Conservation (phyloP, 2,888 invertebrate genomes). For the Stegana nigrithorax region DNA sequence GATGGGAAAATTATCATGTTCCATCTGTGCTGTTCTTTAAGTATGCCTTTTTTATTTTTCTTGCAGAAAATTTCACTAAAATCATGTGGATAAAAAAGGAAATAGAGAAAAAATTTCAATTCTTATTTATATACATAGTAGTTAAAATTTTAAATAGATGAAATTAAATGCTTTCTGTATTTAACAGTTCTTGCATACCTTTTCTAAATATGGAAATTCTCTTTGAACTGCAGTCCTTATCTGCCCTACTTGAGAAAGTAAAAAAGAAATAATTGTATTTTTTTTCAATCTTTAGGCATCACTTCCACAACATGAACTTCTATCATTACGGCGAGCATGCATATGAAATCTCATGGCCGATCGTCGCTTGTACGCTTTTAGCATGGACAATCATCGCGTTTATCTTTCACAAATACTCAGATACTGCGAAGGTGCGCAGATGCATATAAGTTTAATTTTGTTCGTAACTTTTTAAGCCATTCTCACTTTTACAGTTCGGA, state of each 20-base stretch:
- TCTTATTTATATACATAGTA: too few species aligned
- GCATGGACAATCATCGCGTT: slow-evolving; percentile 47
- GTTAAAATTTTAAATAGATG: too few species aligned
- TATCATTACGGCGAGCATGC: background rate
- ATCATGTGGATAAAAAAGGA: too few species aligned
- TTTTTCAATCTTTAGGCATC: slow-evolving; percentile 1
- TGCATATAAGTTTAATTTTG: background rate
- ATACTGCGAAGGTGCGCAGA: slow-evolving; percentile 42
- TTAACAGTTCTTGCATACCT: too few species aligned
- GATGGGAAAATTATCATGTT: slow-evolving; percentile 29
- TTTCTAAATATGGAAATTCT: too few species aligned
- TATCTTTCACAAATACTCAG: slow-evolving; percentile 48
- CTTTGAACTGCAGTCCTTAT: too few species aligned
- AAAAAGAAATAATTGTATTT: background rate
- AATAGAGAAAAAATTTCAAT: too few species aligned
- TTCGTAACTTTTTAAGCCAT: background rate
- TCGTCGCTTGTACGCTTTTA: slow-evolving; percentile 39
- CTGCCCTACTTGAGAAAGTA: too few species aligned
- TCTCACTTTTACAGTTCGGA: slow-evolving; percentile 48
- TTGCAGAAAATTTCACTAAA: background rate
- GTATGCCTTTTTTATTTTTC: slow-evolving; percentile 31
- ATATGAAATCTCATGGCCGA: slow-evolving; percentile 50
- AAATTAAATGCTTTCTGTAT: too few species aligned
- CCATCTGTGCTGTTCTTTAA: slow-evolving; percentile 53
- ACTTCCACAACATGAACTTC: background rate